Percentiles rank a stretch among this genome's conserved stretches.
phyloP scores from a whole-genome alignment of 2,888 invertebrate species.

The Phaedon cochleariae region DNA sequence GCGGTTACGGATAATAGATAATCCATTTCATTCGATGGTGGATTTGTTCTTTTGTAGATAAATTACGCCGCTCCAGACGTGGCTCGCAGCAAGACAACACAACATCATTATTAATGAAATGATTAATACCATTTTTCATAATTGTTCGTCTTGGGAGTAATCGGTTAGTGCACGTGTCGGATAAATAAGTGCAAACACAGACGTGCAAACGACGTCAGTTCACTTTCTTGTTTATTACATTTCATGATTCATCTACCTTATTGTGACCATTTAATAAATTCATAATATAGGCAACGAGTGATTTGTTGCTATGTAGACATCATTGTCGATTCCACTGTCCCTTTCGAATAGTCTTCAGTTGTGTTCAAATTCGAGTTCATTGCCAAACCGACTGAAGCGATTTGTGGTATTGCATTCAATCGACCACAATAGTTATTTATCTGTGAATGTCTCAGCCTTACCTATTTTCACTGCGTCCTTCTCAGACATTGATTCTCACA shows the following conservation, averaged over 20 bases:
- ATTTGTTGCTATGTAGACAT: no score
- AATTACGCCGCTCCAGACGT: slow-evolving; percentile 23
- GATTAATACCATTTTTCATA: slow-evolving; percentile 38
- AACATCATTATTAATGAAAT: slow-evolving; percentile 41
- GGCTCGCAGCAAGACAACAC: slow-evolving; percentile 23
- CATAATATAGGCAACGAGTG: no score
- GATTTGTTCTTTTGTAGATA: slow-evolving; percentile 28
- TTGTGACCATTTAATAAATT: slow-evolving; percentile 13
- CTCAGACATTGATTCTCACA: no score
- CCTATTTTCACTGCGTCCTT: no score
- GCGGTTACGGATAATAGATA: slow-evolving; percentile 26
- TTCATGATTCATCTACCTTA: neutral
- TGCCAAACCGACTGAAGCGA: no score
- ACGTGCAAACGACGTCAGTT: slow-evolving; percentile 1
- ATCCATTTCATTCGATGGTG: slow-evolving; percentile 20
- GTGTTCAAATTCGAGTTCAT: no score
- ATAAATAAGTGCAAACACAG: slow-evolving; percentile 18
- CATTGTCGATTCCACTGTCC: no score
- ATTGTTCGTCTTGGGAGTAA: slow-evolving; percentile 11
- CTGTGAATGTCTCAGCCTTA: no score
- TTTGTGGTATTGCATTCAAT: no score
- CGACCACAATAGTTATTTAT: no score
- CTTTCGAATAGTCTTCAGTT: no score
- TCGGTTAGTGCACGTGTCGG: slow-evolving; percentile 28
- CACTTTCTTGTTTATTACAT: neutral